phyloP scores from a whole-genome alignment of 2,113 vertebrate species.

The Paracyprichromis sp. region DNA sequence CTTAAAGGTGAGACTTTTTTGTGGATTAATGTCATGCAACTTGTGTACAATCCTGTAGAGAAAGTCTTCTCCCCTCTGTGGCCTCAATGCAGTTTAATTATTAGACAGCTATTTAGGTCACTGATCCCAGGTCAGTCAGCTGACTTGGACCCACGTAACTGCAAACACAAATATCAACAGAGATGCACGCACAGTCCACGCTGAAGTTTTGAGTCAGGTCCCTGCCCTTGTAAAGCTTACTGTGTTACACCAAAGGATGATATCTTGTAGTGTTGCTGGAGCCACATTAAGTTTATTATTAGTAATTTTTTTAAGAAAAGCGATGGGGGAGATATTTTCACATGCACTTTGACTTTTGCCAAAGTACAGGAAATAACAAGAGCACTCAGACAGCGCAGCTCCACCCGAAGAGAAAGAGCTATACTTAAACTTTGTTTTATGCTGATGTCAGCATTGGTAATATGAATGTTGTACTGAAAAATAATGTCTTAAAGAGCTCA shows the following conservation, averaged over 20 bases:
- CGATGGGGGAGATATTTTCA: neutral
- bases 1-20: slow-evolving; percentile 83
- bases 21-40: neutral
- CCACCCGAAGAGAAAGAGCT: neutral
- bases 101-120: slow-evolving; percentile 49
- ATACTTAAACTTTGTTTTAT: neutral
- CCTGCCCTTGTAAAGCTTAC: neutral
- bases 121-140: slow-evolving; percentile 30
- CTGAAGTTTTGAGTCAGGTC: neutral
- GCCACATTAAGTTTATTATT: neutral
- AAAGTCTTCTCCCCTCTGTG: neutral
- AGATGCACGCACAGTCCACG: neutral
- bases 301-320: neutral
- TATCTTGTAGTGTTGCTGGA: neutral
- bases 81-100: slow-evolving; percentile 55
- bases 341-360: neutral
- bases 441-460: neutral
- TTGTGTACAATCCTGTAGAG: neutral
- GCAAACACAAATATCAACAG: slow-evolving; percentile 4
- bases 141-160: neutral
- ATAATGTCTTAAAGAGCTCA: neutral
- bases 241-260: neutral
- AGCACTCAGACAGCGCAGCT: neutral
- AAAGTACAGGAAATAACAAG: neutral
- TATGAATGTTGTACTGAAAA: neutral